phyloP scores from a whole-genome alignment of 1,140 invertebrate species.

The Catajapyx aquilonaris region DNA sequence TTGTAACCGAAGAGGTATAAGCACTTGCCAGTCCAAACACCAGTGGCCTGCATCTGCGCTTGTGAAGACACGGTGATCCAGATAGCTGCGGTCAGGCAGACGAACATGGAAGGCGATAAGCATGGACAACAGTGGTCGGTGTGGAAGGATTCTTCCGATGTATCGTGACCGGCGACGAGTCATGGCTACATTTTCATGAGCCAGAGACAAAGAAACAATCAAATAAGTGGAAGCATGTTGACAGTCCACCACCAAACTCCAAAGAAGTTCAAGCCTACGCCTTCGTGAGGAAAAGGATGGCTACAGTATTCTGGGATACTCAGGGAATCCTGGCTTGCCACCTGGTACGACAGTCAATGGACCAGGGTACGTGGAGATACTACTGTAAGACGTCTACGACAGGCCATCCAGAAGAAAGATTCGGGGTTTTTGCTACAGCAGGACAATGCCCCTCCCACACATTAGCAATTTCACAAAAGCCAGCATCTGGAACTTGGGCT shows the following conservation, averaged over 20 bases:
- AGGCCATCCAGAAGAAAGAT: background rate
- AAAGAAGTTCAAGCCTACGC: slow-evolving; percentile 1
- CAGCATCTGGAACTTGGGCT: too few species aligned
- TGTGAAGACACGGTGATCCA: too few species aligned
- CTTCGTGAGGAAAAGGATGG: slow-evolving; percentile 7
- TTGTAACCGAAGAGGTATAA: too few species aligned
- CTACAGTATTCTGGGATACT: slow-evolving; percentile 9
- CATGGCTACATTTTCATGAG: slow-evolving; percentile 9
- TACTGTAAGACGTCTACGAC: slow-evolving; percentile 1
- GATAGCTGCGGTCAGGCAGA: too few species aligned
- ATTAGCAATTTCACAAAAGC: slow-evolving; percentile 1
- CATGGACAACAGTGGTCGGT: too few species aligned
- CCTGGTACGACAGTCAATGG: background rate
- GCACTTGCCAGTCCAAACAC: too few species aligned
- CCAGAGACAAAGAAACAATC: slow-evolving; percentile 9
- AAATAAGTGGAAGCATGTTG: slow-evolving; percentile 7
- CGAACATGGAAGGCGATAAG: too few species aligned
- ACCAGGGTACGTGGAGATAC: slow-evolving; percentile 3
- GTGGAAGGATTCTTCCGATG: too few species aligned
- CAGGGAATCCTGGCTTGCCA: slow-evolving; percentile 5
- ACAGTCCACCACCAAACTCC: slow-evolving; percentile 3
- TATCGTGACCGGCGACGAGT: too few species aligned
- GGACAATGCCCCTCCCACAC: slow-evolving; percentile 6
- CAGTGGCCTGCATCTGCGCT: too few species aligned
- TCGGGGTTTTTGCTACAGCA: slow-evolving; percentile 1